phyloP scores from a whole-genome alignment of 2,888 invertebrate genomes.

The Mayetiola destructor region DNA sequence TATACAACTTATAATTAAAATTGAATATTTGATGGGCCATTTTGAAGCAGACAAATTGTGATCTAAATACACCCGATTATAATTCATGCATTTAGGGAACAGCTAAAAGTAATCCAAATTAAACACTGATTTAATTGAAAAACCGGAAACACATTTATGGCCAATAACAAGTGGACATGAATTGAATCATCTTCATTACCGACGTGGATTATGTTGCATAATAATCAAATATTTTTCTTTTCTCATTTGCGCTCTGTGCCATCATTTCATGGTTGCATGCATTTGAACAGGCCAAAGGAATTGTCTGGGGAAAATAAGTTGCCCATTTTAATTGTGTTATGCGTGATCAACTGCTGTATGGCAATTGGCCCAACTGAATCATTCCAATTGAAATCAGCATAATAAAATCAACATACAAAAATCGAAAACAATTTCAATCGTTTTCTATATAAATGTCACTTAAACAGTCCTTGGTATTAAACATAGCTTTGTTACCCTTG shows the following conservation, averaged over 20 bases:
- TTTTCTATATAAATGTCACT: background rate
- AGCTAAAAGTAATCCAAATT: too few relatives aligned
- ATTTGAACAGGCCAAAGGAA: background rate
- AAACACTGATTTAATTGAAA: background rate
- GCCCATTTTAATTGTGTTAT: background rate
- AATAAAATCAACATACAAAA: background rate
- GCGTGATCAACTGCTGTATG: background rate
- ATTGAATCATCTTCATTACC: background rate
- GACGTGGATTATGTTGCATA: too few relatives aligned
- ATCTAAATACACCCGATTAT: conserved; percentile 2
- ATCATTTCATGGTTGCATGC: background rate
- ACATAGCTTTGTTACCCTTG: conserved; percentile 1
- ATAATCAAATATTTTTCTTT: too few relatives aligned
- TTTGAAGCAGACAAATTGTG: background rate
- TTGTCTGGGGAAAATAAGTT: background rate
- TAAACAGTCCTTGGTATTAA: background rate
- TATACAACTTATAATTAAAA: background rate
- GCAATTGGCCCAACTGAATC: background rate
- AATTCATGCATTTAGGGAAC: too few relatives aligned
- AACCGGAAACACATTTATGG: background rate
- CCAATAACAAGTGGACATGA: background rate
- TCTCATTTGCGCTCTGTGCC: background rate
- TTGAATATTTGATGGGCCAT: background rate
- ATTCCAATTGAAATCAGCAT: background rate
- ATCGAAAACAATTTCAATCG: background rate